These are phyloP conservation scores for Opisthocomus hoazin DNA, from an alignment of 2,113 vertebrate species.

Conservation along the genomic window DNA sequence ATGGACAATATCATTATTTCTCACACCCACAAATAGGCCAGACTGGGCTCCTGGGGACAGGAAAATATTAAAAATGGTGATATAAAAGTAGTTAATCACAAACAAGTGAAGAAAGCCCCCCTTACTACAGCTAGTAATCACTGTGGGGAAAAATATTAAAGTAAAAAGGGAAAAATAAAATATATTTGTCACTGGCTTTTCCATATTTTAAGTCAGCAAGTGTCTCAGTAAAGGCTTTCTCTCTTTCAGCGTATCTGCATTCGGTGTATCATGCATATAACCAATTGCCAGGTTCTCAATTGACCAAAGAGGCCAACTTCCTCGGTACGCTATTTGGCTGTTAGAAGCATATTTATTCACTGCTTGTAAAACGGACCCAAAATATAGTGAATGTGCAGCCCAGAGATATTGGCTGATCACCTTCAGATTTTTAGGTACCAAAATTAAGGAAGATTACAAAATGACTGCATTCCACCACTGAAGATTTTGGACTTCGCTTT, in stretches of 20 bases:
- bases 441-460: not conserved
- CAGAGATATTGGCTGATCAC: not conserved
- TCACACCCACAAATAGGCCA: not conserved
- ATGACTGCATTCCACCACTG: not conserved
- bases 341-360: not conserved
- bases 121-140: not conserved
- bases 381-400: not conserved
- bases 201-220: not conserved
- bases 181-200: not conserved
- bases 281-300: not conserved
- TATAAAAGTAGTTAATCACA: not conserved
- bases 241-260: not conserved
- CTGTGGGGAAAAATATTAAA: not conserved
- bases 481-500: not conserved
- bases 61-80: not conserved
- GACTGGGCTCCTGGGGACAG: not conserved
- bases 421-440: not conserved
- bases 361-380: not conserved
- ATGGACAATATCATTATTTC: not conserved
- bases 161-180: not conserved
- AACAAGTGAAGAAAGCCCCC: not conserved
- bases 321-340: fast-evolving
- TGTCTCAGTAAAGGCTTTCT: not conserved
- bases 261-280: not conserved
- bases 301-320: not conserved